Base-by-base conservation (phyloP, 2,888 invertebrate species). In the Lasioglossum lativentre region DNA sequence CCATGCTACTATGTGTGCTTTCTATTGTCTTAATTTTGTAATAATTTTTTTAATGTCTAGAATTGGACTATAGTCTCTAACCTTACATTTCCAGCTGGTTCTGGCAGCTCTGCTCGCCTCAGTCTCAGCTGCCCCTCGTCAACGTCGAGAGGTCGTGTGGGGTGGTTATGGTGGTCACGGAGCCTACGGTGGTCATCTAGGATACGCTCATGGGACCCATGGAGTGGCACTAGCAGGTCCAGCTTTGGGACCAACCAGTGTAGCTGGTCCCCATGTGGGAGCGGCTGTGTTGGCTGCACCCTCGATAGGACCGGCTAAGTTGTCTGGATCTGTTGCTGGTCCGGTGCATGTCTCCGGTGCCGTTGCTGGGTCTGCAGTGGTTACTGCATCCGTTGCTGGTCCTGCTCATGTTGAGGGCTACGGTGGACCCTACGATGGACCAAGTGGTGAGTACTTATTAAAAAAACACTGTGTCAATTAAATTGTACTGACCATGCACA, bases 321-420 rank as follows among this genome's bases (percentile, higher is more conserved):
- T 94, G 2, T 92, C 94, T 16, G 95, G 95, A 8, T 92, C 95
- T 0, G 93, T 94, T 1, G 93, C 94, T 45, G 94, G 94, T 34
- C 93, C 94, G 0, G 94, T 90, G 14, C 94, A 93, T 47, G 95
- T 95, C 23, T 93, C 94, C n/a, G 95, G 95, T 1, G 94, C 95
- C 14, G 94, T 95, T 30, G 94, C 95, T 76, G 94, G 94, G 6
- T 93, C 94, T 0, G 93, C 94, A 1, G 91, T 93, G 2, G 94
- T 94, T 6, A 93, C 94, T 0, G 92, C 93, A 8, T 94, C 94
- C 4, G 93, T 94, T 12, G 94, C 94, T 63, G 94, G 94, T 4
- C 94, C 94, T 0, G 93, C 94, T 14, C 93, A 94, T 52, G 95
- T 95, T 45, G 94, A 94, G 68, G 94, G 93, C 42, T 91, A 90